Evolutionary conservation across 2,888 invertebrate genomes (phyloP).

Genomic region (Cotesia congregata): DNA sequence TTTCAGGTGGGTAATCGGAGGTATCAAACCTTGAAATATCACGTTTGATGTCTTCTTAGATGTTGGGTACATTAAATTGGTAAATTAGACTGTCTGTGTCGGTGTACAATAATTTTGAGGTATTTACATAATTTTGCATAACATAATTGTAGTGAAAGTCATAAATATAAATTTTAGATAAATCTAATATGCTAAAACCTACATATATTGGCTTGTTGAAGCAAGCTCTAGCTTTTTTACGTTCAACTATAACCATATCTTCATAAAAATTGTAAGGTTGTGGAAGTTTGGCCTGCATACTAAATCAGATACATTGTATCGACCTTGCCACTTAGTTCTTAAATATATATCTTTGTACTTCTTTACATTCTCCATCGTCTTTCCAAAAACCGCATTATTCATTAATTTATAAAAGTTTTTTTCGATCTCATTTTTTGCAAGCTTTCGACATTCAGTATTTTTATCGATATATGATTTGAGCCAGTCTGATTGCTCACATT

Average conservation of each 20-base stretch:
- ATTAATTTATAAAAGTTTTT: constrained; percentile 32
- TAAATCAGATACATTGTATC: constrained; percentile 6
- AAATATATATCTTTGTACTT: constrained; percentile 61
- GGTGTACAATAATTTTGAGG: constrained; percentile 38
- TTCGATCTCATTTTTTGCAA: neutral
- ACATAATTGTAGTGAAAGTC: constrained; percentile 48
- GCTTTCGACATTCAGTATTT: constrained; percentile 17
- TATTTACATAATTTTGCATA: constrained; percentile 23
- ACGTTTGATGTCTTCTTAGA: constrained; percentile 36
- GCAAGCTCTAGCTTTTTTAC: constrained; percentile 36
- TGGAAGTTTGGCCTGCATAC: constrained; percentile 57
- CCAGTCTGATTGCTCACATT: constrained; percentile 25
- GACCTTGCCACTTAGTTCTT: constrained; percentile 50
- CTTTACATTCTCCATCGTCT: constrained; percentile 33
- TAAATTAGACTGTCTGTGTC: constrained; percentile 42
- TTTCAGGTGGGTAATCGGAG: constrained; percentile 43
- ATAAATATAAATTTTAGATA: constrained; percentile 42
- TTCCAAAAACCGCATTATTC: constrained; percentile 33
- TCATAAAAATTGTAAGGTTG: constrained; percentile 56
- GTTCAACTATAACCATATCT: constrained; percentile 60
- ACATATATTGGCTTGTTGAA: constrained; percentile 47
- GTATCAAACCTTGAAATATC: constrained; percentile 59
- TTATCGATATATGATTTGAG: constrained; percentile 32
- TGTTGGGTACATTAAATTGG: constrained; percentile 17
- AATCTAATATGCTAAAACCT: constrained; percentile 43